Conservation (phyloP, 2,113 vertebrate species). For the Oenanthe melanoleuca region DNA sequence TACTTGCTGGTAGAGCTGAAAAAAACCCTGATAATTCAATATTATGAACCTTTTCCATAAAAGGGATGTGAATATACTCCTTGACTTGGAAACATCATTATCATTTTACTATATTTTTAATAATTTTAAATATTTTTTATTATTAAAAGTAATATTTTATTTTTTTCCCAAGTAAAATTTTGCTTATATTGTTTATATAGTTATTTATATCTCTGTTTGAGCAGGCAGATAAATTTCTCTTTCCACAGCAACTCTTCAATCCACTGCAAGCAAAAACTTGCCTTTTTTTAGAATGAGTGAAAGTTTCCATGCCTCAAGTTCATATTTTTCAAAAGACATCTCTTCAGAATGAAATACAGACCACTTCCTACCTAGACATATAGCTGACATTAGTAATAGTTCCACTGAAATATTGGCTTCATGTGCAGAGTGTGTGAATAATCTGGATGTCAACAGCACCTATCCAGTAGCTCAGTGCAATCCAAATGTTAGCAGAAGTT, state of each 20-base stretch:
- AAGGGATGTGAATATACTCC: not conserved
- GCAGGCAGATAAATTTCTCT: not conserved
- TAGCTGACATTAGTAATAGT: not conserved
- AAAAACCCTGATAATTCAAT: not conserved
- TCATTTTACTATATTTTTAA: not conserved
- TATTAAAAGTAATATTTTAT: not conserved
- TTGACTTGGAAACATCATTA: not conserved
- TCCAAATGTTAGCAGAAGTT: not conserved
- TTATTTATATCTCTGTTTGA: not conserved
- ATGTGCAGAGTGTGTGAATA: not conserved
- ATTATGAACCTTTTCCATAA: not conserved
- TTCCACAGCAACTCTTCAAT: not conserved
- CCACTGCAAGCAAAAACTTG: not conserved
- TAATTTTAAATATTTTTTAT: not conserved
- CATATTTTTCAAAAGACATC: not conserved
- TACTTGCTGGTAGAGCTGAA: not conserved
- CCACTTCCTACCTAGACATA: not conserved
- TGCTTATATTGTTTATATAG: not conserved
- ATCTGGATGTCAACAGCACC: not conserved
- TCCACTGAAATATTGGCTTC: not conserved
- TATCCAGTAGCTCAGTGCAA: not conserved
- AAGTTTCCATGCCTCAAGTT: not conserved
- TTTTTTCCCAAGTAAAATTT: not conserved
- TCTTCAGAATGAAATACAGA: not conserved
- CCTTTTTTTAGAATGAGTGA: not conserved